phyloP scores from a whole-genome alignment of 2,888 invertebrate species.

The Gortyna flavago region DNA sequence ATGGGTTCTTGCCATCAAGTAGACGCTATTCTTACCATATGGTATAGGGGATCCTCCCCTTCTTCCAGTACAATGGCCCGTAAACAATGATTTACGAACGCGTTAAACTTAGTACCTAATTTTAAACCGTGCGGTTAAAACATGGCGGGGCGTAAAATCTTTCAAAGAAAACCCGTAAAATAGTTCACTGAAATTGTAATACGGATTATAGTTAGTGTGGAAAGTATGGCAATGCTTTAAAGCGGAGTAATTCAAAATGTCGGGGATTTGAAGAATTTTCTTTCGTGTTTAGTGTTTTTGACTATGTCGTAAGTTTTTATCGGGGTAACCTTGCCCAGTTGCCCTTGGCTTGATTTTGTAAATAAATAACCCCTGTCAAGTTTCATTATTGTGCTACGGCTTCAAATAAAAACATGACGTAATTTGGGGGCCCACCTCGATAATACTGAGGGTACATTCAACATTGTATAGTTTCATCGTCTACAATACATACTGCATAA shows the following conservation, averaged over 20 bases:
- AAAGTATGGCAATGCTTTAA: constrained; percentile 24
- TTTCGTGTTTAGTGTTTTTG: constrained; percentile 11
- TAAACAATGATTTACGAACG: constrained; percentile 85
- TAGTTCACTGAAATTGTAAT: constrained; percentile 46
- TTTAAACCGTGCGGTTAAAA: constrained; percentile 69
- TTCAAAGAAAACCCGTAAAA: constrained; percentile 54
- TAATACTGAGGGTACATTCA: not conserved
- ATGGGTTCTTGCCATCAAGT: constrained; percentile 48
- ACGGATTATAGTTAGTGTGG: constrained; percentile 5
- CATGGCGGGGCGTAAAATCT: constrained; percentile 40
- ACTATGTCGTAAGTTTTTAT: constrained; percentile 3
- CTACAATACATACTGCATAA: not conserved
- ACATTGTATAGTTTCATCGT: not conserved
- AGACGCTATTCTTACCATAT: constrained; percentile 74
- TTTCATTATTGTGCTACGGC: constrained; percentile 9
- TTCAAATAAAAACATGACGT: constrained; percentile 9
- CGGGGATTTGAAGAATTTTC: constrained; percentile 36
- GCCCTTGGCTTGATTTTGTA: constrained; percentile 29
- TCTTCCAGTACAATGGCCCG: constrained; percentile 77
- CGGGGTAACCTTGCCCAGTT: constrained; percentile 38
- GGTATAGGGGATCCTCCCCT: constrained; percentile 76
- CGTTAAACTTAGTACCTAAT: constrained; percentile 70
- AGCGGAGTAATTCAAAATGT: constrained; percentile 27
- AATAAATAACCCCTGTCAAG: constrained; percentile 20
- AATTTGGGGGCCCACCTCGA: constrained; percentile 7